Evolutionary conservation across 2,113 vertebrate genomes (phyloP), one percentile per base, ranked within the genome.

Genomic region (Penelope pileata): DNA sequence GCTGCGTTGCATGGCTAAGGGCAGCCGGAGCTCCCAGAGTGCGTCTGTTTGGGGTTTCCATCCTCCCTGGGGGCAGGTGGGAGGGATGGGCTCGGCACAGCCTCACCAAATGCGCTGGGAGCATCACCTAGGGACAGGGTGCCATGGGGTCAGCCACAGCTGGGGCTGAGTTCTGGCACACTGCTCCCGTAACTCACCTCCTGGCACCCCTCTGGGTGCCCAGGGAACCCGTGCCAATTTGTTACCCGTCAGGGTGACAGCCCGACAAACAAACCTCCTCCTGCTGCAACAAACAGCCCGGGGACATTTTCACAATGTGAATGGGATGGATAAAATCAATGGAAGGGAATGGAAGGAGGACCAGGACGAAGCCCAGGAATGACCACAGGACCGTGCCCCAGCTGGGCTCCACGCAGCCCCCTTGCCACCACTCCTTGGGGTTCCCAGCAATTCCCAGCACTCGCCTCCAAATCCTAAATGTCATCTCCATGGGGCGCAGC

Each of bases 101-200:
- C 26, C 8, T 43, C 54, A 2, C 11, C 7, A 0, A 43, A 48
- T 1, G 12, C 34, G 24, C 11, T 27, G 1, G 43, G 62, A 82
- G 48, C 43, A 16, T 3, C 34, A 5, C 5, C 7, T 15, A 17
- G 7, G 26, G 60, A 27, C 29, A 26, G 26, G 60, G 51, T 17
- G 51, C 27, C 15, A 14, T 17, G 51, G 29, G 51, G 26, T 30
- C 51, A 10, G 27, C 16, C 27, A 10, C 27, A 9, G 27, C 27
- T 53, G 51, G 9, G 26, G 22, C 5, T 0, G 0, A 2, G 29
- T 26, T 43, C 42, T 38, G 76, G 83, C 45, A 21, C 5, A 0
- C 1, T 3, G 8, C 16, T 16, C 6, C 27, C 45, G 32, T 30
- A 42, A 15, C 45, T 30, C n/a, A 3, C 6, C 58, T 67, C 58